phyloP scores from a whole-genome alignment of 2,888 invertebrate genomes.

The Ornithoptera priamus region DNA sequence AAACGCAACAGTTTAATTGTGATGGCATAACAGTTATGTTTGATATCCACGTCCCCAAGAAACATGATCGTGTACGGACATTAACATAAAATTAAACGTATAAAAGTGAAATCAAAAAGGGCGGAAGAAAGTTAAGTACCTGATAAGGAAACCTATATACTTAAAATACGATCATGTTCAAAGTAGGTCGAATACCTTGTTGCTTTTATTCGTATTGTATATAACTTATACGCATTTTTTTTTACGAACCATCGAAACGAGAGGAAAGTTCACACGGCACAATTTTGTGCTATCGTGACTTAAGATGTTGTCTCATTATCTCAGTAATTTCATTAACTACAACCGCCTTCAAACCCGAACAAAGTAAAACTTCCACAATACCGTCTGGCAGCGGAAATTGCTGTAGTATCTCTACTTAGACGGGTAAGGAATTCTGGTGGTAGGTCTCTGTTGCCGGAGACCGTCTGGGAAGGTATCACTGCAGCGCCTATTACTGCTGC shows the following conservation, averaged over 20 bases:
- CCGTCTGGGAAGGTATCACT: no score
- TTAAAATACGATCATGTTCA: conserved; percentile 4
- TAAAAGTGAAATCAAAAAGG: conserved; percentile 48
- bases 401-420: no score
- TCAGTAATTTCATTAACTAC: no score
- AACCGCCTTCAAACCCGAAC: no score
- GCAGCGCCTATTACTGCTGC: no score
- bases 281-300: no score
- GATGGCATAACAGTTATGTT: not conserved
- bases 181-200: conserved; percentile 18
- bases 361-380: no score
- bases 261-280: no score
- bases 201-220: not conserved
- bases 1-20: not conserved
- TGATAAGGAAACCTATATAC: conserved; percentile 9
- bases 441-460: no score
- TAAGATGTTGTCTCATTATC: no score
- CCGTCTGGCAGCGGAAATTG: no score
- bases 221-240: not conserved
- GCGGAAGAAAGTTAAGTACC: conserved; percentile 14
- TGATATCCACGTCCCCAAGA: not conserved
- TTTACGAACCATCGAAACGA: not conserved
- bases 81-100: conserved; percentile 1
- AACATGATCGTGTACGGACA: not conserved
- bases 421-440: no score